phyloP scores from a whole-genome alignment of 2,888 invertebrate species.

The Marronus borbonicus region DNA sequence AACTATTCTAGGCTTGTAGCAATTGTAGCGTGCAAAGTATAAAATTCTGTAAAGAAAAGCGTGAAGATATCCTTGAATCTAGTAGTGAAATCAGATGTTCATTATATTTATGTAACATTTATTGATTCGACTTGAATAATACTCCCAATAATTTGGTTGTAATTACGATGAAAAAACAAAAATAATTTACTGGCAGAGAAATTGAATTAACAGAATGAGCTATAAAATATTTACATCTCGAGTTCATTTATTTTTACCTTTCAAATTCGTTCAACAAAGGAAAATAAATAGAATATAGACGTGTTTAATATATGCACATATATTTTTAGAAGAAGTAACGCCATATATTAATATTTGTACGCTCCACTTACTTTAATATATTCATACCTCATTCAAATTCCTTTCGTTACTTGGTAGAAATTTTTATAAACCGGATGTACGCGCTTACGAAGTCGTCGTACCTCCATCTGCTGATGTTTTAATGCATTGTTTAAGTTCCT shows the following conservation, averaged over 20 bases:
- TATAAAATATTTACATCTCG: too few relatives aligned
- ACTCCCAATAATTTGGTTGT: too few relatives aligned
- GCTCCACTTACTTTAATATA: conserved; percentile 42
- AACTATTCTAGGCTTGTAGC: neutral
- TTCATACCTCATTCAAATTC: conserved; percentile 27
- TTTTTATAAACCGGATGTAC: conserved; percentile 34
- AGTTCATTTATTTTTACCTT: neutral
- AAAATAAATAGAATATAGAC: neutral
- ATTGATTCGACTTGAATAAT: too few relatives aligned
- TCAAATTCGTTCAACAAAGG: neutral
- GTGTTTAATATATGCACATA: conserved; percentile 4
- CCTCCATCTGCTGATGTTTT: conserved; percentile 7
- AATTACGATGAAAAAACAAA: too few relatives aligned
- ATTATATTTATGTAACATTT: too few relatives aligned
- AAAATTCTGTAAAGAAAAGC: neutral
- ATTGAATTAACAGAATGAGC: too few relatives aligned
- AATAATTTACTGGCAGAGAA: too few relatives aligned
- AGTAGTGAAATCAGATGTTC: neutral
- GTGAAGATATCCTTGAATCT: conserved; percentile 2
- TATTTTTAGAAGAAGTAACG: conserved; percentile 25
- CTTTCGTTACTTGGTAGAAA: conserved; percentile 20
- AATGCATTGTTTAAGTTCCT: conserved; percentile 13
- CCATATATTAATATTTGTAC: conserved; percentile 27
- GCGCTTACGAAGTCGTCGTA: conserved; percentile 16
- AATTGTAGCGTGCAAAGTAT: neutral